phyloP scores from a whole-genome alignment of 2,113 vertebrate genomes.

The Prunella fulvescens region DNA sequence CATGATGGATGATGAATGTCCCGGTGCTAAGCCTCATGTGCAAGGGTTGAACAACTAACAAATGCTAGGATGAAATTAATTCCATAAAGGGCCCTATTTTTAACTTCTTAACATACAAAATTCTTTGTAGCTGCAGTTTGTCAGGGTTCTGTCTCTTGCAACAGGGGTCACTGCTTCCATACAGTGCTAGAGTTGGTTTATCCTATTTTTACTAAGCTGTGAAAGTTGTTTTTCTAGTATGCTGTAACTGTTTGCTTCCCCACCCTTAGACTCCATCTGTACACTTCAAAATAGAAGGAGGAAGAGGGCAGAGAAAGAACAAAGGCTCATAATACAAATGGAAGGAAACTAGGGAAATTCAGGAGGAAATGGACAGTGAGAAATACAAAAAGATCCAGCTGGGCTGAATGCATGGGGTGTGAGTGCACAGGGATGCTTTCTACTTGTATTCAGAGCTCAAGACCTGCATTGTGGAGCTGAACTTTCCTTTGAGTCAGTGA shows the following conservation, averaged over 20 bases:
- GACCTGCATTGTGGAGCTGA: slow-evolving; percentile 17
- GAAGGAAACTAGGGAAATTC: slow-evolving; percentile 63
- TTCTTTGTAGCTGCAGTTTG: not conserved
- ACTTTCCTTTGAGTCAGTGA: slow-evolving; percentile 41
- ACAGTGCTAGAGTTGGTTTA: not conserved
- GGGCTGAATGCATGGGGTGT: not conserved
- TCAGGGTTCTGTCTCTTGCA: not conserved
- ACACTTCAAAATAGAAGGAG: slow-evolving; percentile 47
- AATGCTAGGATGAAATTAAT: not conserved
- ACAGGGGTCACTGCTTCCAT: not conserved
- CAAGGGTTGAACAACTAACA: not conserved
- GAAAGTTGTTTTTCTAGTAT: slow-evolving; percentile 42
- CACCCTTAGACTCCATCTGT: not conserved
- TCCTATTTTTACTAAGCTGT: not conserved
- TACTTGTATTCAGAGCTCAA: not conserved
- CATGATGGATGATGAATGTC: not conserved
- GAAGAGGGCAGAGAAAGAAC: slow-evolving; percentile 67
- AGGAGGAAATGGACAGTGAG: slow-evolving; percentile 62
- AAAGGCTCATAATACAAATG: slow-evolving; percentile 55
- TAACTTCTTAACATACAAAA: not conserved
- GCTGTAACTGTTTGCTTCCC: not conserved
- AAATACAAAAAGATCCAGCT: slow-evolving; percentile 64
- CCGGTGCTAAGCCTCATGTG: not conserved
- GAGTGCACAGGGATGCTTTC: slow-evolving; percentile 32
- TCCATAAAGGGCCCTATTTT: not conserved